A percentile compares a stretch with the other conserved stretches of the same genome.
phyloP scores from a whole-genome alignment of 2,113 vertebrate genomes.

The Gnathonemus echidnorhynchus region DNA sequence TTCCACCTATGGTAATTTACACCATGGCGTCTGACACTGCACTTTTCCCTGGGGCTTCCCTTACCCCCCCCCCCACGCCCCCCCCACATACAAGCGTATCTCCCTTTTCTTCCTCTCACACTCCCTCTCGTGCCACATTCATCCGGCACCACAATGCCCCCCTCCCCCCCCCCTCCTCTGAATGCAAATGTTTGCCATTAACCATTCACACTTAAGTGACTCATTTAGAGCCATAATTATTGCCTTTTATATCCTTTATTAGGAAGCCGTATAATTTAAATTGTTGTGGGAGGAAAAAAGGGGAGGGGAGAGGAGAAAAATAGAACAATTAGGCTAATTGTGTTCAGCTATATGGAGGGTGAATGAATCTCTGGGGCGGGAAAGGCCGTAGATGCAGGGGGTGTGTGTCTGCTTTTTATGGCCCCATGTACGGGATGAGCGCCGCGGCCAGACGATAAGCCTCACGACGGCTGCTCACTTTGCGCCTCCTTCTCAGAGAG shows the following conservation, averaged over 20 bases:
- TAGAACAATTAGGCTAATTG: conserved; percentile 16
- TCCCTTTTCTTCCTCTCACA: neutral
- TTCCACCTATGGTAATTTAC: neutral
- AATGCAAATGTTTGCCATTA: conserved; percentile 16
- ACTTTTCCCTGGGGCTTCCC: neutral
- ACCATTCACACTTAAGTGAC: conserved; percentile 18
- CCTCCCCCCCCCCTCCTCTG: neutral
- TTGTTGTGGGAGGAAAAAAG: neutral
- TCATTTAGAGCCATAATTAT: conserved; percentile 9
- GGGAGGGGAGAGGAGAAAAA: neutral
- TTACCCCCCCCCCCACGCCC: too few relatives aligned
- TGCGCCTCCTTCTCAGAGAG: neutral
- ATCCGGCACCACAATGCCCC: neutral
- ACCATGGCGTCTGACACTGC: neutral
- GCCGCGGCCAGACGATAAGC: neutral
- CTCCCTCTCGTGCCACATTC: neutral
- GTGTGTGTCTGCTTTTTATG: neutral
- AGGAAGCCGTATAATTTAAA: conserved; percentile 17
- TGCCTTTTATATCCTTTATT: conserved; percentile 18
- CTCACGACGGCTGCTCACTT: neutral
- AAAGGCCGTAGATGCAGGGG: neutral
- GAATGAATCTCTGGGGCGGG: neutral
- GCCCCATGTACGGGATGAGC: neutral
- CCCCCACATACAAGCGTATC: neutral
- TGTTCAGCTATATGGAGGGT: neutral